phyloP scores from a whole-genome alignment of 1,140 invertebrate genomes.

The Zaprionus nigranus region DNA sequence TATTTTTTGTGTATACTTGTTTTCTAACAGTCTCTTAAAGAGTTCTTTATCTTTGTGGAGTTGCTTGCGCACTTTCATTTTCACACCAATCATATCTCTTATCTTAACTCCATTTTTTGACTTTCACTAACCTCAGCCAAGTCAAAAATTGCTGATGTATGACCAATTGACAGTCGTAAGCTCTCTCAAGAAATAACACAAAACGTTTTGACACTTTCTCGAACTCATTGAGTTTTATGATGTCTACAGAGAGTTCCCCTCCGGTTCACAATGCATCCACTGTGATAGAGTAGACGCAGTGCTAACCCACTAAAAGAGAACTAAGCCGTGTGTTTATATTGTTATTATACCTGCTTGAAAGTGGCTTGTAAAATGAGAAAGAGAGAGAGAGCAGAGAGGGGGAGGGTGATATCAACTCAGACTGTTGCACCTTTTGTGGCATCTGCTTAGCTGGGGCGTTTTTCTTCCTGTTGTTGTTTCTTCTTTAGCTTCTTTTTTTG shows the following conservation, averaged over 20 bases:
- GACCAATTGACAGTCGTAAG: slow-evolving; percentile 38
- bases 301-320: slow-evolving; percentile 51
- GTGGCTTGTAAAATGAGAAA: background rate
- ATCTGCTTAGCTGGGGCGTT: slow-evolving; percentile 20
- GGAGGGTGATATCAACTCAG: background rate
- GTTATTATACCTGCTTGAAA: slow-evolving; percentile 39
- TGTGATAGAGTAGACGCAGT: slow-evolving; percentile 10
- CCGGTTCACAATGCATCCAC: background rate
- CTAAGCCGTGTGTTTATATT: slow-evolving; percentile 68
- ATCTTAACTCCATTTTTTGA: slow-evolving; percentile 3
- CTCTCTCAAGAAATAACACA: slow-evolving; percentile 10
- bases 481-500: slow-evolving; percentile 22
- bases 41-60: background rate
- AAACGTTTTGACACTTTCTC: slow-evolving; percentile 50
- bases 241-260: slow-evolving; percentile 5
- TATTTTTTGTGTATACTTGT: background rate
- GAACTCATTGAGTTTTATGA: slow-evolving; percentile 36
- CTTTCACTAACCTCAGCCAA: slow-evolving; percentile 36
- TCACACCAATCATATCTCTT: background rate
- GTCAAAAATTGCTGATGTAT: slow-evolving; percentile 23
- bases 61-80: slow-evolving; percentile 11
- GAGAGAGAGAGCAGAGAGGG: slow-evolving; percentile 2
- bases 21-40: background rate
- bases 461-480: slow-evolving; percentile 30
- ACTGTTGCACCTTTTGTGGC: slow-evolving; percentile 41